Evolutionary conservation across 2,888 invertebrate species (phyloP), one percentile per base, ranked within the genome.

Genomic region (Priocnemis perturbator): DNA sequence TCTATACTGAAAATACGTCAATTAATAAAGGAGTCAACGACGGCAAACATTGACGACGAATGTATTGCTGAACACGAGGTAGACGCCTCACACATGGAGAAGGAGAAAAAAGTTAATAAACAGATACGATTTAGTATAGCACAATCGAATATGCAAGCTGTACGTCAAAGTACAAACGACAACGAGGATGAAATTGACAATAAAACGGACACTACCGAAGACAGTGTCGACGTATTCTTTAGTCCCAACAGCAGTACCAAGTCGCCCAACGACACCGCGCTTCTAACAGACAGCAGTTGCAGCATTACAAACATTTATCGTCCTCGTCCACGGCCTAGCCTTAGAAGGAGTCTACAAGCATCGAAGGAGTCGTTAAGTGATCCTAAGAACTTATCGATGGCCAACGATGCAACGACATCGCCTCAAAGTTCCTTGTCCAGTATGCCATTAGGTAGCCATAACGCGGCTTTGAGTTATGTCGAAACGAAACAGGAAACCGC

Each of bases 1-100:
- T 89, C 89, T 1, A 89, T 89, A 48, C 64, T 89, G 0, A 89
- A 89, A 58, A 88, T 86, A 53, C 85, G 88, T 0, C 88, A 86
- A 50, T 72, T 88, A 57, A 81, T 87, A 20, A 78, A 81, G 3
- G 81, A 79, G 3, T 86, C 87, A 0, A 71, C 77, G 0, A 86
- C 87, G 0, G 78, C 86, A 0, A 69, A 37, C 11, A 56, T 61
- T 3, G 52, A 48, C 0, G 48, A 0, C 0, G 0, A 53, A 0
- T 0, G 52, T n/a, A 14, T 23, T 1, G 0, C 45, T 0, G 59
- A 59, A 1, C n/a, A n/a, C 9, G 5, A 23, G 0, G 20, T 37
- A 1, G 37, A 47, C 4, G 3, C 0, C 0, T 21, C 47, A 2
- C 45, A 47, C 20, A 3, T 60, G 15, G 68, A 74, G 0, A 74